A percentile compares a stretch with the other conserved stretches of the same genome.
These are phyloP conservation scores for Phrynocephalus guinanensis DNA, from an alignment of 2,797 vertebrate genomes.

Conservation along the genomic window DNA sequence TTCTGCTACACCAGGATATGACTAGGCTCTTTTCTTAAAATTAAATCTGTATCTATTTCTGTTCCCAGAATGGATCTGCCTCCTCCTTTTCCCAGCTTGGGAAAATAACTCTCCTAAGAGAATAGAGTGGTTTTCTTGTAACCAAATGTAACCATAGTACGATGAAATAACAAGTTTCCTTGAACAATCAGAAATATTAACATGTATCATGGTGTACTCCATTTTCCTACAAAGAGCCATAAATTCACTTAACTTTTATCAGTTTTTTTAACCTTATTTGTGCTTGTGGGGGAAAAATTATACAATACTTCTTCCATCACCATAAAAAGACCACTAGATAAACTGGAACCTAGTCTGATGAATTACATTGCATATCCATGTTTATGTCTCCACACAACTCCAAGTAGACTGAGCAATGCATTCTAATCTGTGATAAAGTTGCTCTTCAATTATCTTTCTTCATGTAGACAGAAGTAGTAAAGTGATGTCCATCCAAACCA, in stretches of 20 bases:
- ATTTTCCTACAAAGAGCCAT: background rate
- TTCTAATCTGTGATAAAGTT: background rate
- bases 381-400: background rate
- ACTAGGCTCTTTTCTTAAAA: background rate
- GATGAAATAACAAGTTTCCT: background rate
- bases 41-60: background rate
- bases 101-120: constrained; percentile 3
- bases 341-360: background rate
- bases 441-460: background rate
- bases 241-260: constrained; percentile 31
- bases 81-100: background rate
- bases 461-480: background rate
- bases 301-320: background rate
- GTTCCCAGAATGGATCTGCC: constrained; percentile 3
- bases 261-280: no score
- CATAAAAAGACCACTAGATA: background rate
- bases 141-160: constrained; percentile 5
- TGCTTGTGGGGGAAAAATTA: background rate
- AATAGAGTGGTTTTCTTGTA: constrained; percentile 10
- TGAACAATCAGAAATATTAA: background rate
- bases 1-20: background rate
- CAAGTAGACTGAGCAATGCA: background rate
- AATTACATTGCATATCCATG: background rate
- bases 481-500: background rate
- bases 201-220: background rate